Percentiles rank a stretch among this genome's conserved stretches.
These are phyloP conservation scores for Calameuta filiformis DNA, from an alignment of 2,888 invertebrate species.

Conservation along the genomic window DNA sequence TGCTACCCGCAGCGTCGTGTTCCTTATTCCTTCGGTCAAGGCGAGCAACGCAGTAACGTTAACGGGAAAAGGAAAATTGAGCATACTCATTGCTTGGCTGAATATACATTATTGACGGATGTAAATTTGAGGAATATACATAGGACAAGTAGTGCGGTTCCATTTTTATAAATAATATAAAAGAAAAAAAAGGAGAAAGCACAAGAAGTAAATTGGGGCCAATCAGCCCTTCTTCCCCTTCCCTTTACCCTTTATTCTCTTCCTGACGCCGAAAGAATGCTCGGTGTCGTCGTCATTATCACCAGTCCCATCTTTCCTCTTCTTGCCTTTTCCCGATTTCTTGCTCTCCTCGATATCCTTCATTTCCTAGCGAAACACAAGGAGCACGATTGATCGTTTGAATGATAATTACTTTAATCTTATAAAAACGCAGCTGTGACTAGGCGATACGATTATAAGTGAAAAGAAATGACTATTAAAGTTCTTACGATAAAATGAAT, in stretches of 20 bases:
- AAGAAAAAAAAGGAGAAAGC: neutral
- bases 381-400: neutral
- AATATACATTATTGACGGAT: neutral
- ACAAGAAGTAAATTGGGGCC: constrained; percentile 15
- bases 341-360: constrained; percentile 81
- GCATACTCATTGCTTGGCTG: neutral
- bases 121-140: neutral
- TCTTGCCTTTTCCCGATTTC: constrained; percentile 68
- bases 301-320: constrained; percentile 69
- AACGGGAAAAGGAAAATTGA: neutral
- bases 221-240: constrained; percentile 56
- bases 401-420: neutral
- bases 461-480: neutral
- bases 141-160: neutral
- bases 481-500: neutral
- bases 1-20: neutral
- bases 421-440: neutral
- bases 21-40: neutral
- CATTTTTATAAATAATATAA: neutral
- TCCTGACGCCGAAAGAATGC: constrained; percentile 81
- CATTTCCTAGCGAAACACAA: constrained; percentile 72
- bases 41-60: neutral
- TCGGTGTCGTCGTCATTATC: constrained; percentile 83
- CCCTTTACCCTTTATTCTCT: constrained; percentile 74
- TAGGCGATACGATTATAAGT: neutral